Base-by-base conservation (phyloP, 1,140 invertebrate genomes). In the Thrips palmi region DNA sequence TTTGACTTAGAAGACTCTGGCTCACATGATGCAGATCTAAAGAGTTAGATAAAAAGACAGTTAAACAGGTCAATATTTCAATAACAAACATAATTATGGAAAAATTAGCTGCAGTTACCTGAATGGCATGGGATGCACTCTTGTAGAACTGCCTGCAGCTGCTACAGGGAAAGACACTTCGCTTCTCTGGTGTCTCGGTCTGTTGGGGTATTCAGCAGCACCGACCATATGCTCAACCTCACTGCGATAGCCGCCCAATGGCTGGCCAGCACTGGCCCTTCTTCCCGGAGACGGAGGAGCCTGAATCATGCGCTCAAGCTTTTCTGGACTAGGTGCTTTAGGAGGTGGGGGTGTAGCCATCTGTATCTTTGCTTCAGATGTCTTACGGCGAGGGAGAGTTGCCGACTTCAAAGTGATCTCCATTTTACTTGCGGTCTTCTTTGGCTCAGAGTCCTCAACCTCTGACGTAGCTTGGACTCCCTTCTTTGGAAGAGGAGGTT, bases 361-460 rank as follows among this genome's bases (percentile, higher is more conserved):
- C 31, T 65, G 65, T 14, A 74, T 71, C 50, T 73, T 68, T 2
- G 70, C 63, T 52, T 73, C 74, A 21, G 65, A 65, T 11, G 68
- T 64, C 2, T n/a, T n/a, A n/a, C 65, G 63, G 39, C 71, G 59
- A 2, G 71, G 70, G 37, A 74, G 52, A 0, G 72, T 74, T 2
- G 71, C 70, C 34, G 70, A 74, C 47, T 75, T 74, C 7, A 74
- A 48, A 2, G 66, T 71, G 25, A 75, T 72, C 40, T 73, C 70
- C 39, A 71, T 67, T 51, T 73, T 70, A 15, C 63, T 63, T 2
- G 61, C 62, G 29, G 64, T 50, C 11, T 54, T 57, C 42, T 28
- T 46, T n/a, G n/a, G n/a, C n/a, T n/a, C n/a, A n/a, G n/a, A n/a
- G n/a, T n/a, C n/a, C n/a, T n/a, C n/a, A n/a, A n/a, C n/a, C n/a